Evolutionary conservation across 2,888 invertebrate genomes (phyloP).

Genomic region (Andrena flavipes): DNA sequence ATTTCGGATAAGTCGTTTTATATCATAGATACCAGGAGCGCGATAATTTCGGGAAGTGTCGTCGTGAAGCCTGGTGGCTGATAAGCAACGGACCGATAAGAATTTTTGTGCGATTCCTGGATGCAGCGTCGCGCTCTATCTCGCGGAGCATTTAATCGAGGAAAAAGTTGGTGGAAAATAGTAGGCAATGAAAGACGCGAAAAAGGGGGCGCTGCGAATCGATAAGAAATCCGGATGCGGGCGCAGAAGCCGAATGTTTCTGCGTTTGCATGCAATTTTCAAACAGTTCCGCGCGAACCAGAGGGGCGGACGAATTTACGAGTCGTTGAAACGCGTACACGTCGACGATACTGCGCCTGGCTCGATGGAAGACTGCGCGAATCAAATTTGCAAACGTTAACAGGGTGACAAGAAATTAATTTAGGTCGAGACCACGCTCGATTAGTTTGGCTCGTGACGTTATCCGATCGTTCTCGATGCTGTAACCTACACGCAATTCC

Average conservation of each 20-base stretch:
- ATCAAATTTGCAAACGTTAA: conserved; percentile 34
- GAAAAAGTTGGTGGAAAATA: conserved; percentile 39
- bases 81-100: conserved; percentile 44
- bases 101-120: conserved; percentile 35
- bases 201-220: conserved; percentile 57
- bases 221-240: conserved; percentile 72
- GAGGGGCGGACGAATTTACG: conserved; percentile 73
- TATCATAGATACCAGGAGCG: background rate
- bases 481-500: conserved; percentile 25
- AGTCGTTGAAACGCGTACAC: conserved; percentile 74
- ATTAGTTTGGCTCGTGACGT: conserved; percentile 27
- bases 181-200: conserved; percentile 31
- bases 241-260: conserved; percentile 67
- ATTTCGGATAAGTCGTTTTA: background rate
- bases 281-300: conserved; percentile 70
- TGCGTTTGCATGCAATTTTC: conserved; percentile 78
- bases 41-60: conserved; percentile 9
- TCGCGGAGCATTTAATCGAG: conserved; percentile 29
- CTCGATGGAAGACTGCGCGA: conserved; percentile 42
- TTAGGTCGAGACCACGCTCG: conserved; percentile 37
- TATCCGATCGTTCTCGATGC: conserved; percentile 24
- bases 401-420: conserved; percentile 49
- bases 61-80: conserved; percentile 5
- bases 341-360: conserved; percentile 47
- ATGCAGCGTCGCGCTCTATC: conserved; percentile 34